Evolutionary conservation across 2,797 vertebrate genomes (phyloP).

Genomic region (Pempheris klunzingeri): DNA sequence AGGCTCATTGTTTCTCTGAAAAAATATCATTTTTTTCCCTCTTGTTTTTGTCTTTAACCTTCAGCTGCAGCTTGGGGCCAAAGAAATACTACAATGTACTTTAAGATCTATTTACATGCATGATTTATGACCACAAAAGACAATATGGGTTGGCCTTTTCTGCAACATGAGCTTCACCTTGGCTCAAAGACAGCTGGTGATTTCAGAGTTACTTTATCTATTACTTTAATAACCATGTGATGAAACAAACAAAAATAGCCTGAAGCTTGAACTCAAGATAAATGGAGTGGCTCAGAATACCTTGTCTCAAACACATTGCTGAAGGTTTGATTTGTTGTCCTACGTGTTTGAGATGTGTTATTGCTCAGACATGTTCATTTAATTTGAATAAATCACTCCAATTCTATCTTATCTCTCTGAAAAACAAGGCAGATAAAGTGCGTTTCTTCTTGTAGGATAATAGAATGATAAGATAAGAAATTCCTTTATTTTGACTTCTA

Average conservation of each 20-base stretch:
- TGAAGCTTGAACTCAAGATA: conserved; percentile 17
- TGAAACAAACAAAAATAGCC: conserved; percentile 45
- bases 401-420: conserved; percentile 26
- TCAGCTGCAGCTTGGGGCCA: background rate
- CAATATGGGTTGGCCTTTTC: background rate
- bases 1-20: background rate
- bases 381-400: conserved; percentile 25
- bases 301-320: conserved; percentile 25
- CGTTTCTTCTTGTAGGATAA: conserved; percentile 2
- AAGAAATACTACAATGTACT: conserved; percentile 7
- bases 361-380: conserved; percentile 19
- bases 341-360: conserved; percentile 17
- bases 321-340: conserved; percentile 46
- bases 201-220: conserved; percentile 13
- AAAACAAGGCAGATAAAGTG: background rate
- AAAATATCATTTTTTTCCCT: background rate
- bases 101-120: conserved; percentile 24
- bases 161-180: conserved; percentile 4
- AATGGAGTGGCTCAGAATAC: conserved; percentile 26
- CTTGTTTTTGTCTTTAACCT: conserved; percentile 1
- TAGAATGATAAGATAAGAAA: no score
- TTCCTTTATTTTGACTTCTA: background rate
- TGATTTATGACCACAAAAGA: conserved; percentile 31
- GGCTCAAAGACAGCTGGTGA: conserved; percentile 15
- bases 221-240: conserved; percentile 30